Conservation (phyloP, 2,797 vertebrate genomes). For the Pogonophryne albipinna region DNA sequence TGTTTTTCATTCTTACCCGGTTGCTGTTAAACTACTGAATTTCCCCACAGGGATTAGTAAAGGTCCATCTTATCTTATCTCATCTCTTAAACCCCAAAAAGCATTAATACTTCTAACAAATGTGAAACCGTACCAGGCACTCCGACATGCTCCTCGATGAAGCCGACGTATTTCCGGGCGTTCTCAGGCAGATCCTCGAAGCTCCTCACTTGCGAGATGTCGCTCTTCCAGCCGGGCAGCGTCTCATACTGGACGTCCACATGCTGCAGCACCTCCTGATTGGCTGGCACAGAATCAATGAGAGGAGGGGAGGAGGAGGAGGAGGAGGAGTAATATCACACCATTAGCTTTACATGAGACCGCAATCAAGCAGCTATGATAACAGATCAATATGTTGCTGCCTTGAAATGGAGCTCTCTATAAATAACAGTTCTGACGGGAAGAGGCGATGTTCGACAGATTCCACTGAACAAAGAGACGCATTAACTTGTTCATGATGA, state of each 20-base stretch:
- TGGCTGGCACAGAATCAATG: constrained; percentile 84
- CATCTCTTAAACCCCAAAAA: no score
- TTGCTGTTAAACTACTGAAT: no score
- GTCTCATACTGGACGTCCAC: constrained; percentile 95
- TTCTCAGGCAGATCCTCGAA: constrained; percentile 95
- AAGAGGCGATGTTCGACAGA: neutral
- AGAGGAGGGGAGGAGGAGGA: neutral
- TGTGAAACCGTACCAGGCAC: constrained; percentile 89
- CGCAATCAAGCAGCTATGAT: neutral
- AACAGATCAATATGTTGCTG: constrained; percentile 37
- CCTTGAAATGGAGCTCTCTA: constrained; percentile 1
- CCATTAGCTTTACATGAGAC: constrained; percentile 21
- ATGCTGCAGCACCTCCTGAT: constrained; percentile 95
- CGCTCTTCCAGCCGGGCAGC: constrained; percentile 94
- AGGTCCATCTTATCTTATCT: no score
- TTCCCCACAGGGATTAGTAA: no score
- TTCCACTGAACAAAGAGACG: neutral
- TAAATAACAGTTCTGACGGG: constrained; percentile 6
- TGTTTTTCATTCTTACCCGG: no score
- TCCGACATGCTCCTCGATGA: constrained; percentile 90
- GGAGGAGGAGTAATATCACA: neutral
- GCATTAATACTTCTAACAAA: no score
- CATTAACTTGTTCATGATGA: neutral
- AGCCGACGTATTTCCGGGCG: constrained; percentile 93
- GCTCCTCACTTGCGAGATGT: constrained; percentile 90